A percentile compares a stretch with the other conserved stretches of the same genome.
Conservation (phyloP, 1,140 invertebrate species). For the Zaprionus ornatus region DNA sequence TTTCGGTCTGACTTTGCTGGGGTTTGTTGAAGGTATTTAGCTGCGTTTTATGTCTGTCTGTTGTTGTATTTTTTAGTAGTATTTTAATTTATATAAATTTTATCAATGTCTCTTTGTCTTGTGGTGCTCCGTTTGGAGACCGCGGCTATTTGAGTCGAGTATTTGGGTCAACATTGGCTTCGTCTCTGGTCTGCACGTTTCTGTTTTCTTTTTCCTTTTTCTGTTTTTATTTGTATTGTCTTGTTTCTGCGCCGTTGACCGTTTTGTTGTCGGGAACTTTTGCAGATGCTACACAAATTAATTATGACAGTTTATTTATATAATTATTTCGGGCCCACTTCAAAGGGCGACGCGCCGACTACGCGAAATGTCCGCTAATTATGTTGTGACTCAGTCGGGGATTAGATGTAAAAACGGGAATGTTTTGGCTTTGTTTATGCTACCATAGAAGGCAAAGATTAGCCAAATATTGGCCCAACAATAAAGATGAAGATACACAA, state of each 20-base stretch:
- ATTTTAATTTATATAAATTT: conserved; percentile 45
- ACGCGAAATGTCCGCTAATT: conserved; percentile 48
- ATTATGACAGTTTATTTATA: conserved; percentile 83
- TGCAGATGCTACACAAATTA: conserved; percentile 67
- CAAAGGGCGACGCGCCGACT: conserved; percentile 51
- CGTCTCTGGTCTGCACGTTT: conserved; percentile 38
- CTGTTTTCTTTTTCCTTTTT: conserved; percentile 17
- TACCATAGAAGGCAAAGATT: conserved; percentile 20
- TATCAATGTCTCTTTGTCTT: conserved; percentile 36
- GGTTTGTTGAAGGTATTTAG: conserved; percentile 27
- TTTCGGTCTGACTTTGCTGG: neutral
- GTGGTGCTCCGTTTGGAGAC: neutral
- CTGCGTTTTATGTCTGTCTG: conserved; percentile 29
- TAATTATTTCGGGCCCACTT: conserved; percentile 70
- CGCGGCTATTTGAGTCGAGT: conserved; percentile 25
- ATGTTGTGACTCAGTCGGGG: conserved; percentile 72
- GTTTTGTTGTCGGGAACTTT: conserved; percentile 26
- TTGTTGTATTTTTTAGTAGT: conserved; percentile 24
- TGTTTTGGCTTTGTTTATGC: neutral
- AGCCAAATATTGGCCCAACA: neutral
- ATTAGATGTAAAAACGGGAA: conserved; percentile 47
- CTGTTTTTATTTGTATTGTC: conserved; percentile 21
- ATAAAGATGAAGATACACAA: conserved; percentile 1
- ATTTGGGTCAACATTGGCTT: conserved; percentile 47
- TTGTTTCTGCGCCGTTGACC: conserved; percentile 31